phyloP scores from a whole-genome alignment of 2,888 invertebrate species.

The Lapara coniferarum region DNA sequence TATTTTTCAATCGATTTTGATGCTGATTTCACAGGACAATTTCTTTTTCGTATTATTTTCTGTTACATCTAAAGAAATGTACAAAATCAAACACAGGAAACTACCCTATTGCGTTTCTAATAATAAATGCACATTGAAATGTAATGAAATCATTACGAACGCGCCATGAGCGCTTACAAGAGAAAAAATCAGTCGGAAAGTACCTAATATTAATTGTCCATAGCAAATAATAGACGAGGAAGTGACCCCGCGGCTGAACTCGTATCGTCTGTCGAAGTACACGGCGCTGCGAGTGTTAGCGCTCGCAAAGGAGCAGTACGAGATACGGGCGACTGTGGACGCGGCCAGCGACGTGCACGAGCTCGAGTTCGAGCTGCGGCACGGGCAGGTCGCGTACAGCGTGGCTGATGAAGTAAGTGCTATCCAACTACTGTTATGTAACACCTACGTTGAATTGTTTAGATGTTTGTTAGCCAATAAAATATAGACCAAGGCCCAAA shows the following conservation, averaged over 20 bases:
- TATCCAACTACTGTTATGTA: background rate
- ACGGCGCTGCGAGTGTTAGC: constrained; percentile 29
- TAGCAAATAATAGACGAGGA: constrained; percentile 10
- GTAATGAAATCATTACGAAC: too few species aligned
- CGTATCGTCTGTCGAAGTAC: constrained; percentile 10
- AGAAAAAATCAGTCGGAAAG: background rate
- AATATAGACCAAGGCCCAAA: too few species aligned
- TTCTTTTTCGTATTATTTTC: too few species aligned
- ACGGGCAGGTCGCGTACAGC: constrained; percentile 18
- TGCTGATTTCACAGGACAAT: too few species aligned
- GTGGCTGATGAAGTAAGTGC: constrained; percentile 33
- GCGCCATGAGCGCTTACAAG: too few species aligned
- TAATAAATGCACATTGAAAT: too few species aligned
- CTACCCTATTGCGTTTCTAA: too few species aligned
- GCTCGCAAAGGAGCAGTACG: background rate
- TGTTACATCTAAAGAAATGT: too few species aligned
- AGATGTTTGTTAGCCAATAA: too few species aligned
- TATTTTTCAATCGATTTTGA: too few species aligned
- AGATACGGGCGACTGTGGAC: background rate
- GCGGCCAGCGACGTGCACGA: constrained; percentile 18
- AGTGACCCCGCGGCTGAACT: background rate
- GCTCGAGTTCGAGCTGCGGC: constrained; percentile 31
- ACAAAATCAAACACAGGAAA: too few species aligned
- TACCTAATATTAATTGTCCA: background rate
- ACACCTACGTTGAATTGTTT: too few species aligned